Conservation (phyloP, 1,140 invertebrate genomes). For the Oppia nitens region DNA sequence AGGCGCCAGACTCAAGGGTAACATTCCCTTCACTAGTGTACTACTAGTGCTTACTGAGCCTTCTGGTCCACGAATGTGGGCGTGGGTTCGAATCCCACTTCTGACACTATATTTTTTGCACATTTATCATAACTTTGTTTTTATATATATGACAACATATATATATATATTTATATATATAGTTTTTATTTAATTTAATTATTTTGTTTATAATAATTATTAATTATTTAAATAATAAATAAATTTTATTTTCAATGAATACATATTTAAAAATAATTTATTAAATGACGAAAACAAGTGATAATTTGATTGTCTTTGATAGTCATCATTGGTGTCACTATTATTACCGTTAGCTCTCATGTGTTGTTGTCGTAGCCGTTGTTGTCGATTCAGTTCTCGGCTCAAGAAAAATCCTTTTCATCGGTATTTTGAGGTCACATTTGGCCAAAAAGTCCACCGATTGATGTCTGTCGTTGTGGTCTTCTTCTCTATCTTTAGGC, state of each 20-base stretch:
- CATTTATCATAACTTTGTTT: neutral
- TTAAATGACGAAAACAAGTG: too few relatives aligned
- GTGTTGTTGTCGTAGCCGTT: neutral
- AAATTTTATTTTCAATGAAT: too few relatives aligned
- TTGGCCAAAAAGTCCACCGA: neutral
- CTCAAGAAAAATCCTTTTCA: neutral
- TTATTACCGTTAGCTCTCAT: neutral
- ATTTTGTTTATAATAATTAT: too few relatives aligned
- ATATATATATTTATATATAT: too few relatives aligned
- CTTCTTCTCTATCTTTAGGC: neutral
- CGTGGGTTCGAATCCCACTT: slow-evolving; percentile 35
- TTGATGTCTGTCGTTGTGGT: neutral
- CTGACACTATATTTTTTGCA: slow-evolving; percentile 25
- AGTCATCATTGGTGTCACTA: too few relatives aligned
- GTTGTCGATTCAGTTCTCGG: neutral
- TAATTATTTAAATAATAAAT: too few relatives aligned
- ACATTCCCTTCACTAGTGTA: neutral
- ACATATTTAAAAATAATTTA: too few relatives aligned
- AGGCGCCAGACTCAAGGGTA: slow-evolving; percentile 30
- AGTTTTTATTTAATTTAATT: too few relatives aligned
- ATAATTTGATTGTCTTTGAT: too few relatives aligned
- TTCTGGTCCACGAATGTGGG: slow-evolving; percentile 32
- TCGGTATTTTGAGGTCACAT: neutral
- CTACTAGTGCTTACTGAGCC: slow-evolving; percentile 11
- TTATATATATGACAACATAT: too few relatives aligned